Percentiles rank a stretch among this genome's conserved stretches.
These are phyloP conservation scores for Perccottus glenii DNA, from an alignment of 2,113 vertebrate genomes.

Conservation along the genomic window DNA sequence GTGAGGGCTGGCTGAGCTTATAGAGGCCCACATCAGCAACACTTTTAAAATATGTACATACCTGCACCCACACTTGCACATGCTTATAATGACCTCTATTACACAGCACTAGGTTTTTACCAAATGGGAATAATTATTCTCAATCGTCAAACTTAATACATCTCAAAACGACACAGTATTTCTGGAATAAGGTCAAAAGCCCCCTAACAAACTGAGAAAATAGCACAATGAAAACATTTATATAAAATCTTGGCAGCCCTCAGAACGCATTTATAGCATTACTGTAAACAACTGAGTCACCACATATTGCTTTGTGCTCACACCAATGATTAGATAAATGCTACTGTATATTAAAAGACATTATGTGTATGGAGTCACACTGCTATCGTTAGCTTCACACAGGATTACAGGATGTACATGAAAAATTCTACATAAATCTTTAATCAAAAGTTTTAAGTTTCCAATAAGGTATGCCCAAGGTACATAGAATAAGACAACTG, in stretches of 20 bases:
- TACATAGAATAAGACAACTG: too few relatives aligned
- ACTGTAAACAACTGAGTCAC: background rate
- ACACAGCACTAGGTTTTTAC: background rate
- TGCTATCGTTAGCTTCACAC: too few relatives aligned
- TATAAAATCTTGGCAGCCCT: background rate
- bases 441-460: too few relatives aligned
- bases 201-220: background rate
- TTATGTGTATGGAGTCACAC: too few relatives aligned
- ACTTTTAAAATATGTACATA: slow-evolving; percentile 17
- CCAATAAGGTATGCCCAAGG: too few relatives aligned
- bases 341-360: too few relatives aligned
- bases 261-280: background rate
- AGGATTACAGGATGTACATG: too few relatives aligned
- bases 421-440: too few relatives aligned
- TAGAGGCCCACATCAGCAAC: slow-evolving; percentile 3
- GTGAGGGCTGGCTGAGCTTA: slow-evolving; percentile 27
- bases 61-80: slow-evolving; percentile 2
- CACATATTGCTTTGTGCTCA: too few relatives aligned
- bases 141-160: background rate
- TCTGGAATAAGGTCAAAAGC: too few relatives aligned
- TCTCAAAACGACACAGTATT: background rate
- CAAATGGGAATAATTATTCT: background rate
- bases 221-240: background rate
- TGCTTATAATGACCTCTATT: background rate
- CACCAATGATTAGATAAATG: too few relatives aligned